A percentile compares a stretch with the other conserved stretches of the same genome.
These are phyloP conservation scores for Aurelia coerulea DNA, from an alignment of 30 jellyfish, hydroid and myxozoan genomes.

Conservation along the genomic window DNA sequence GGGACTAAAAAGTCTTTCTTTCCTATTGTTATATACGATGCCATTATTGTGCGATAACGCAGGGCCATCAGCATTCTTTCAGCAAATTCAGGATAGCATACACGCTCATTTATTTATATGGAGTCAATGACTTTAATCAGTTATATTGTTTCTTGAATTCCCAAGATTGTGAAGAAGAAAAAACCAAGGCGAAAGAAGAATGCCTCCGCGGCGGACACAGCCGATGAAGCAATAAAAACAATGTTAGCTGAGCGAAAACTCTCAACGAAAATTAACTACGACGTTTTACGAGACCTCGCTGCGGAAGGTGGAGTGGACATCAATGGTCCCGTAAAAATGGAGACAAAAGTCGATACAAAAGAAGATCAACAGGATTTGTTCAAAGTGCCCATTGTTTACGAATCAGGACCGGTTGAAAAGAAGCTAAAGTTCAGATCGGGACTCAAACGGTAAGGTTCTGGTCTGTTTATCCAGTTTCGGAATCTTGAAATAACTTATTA, in stretches of 20 bases:
- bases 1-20: too few relatives aligned
- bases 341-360: constrained; percentile 39
- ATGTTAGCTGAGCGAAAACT: constrained; percentile 89
- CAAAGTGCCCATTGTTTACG: constrained; percentile 43
- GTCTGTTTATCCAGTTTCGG: background rate
- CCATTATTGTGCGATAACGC: too few relatives aligned
- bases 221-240: constrained; percentile 93
- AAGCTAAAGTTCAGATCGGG: constrained; percentile 53
- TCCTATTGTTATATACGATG: too few relatives aligned
- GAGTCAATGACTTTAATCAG: too few relatives aligned
- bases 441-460: constrained; percentile 29
- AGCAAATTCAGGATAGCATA: too few relatives aligned
- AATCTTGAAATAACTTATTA: too few relatives aligned
- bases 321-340: constrained; percentile 26
- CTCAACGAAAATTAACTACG: constrained; percentile 89
- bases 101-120: too few relatives aligned
- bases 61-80: too few relatives aligned
- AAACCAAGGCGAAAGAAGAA: constrained; percentile 64
- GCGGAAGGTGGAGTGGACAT: constrained; percentile 66
- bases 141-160: background rate
- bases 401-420: constrained; percentile 74
- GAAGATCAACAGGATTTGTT: constrained; percentile 12
- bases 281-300: constrained; percentile 87
- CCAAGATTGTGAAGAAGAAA: constrained; percentile 41
- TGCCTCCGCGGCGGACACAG: constrained; percentile 74